Conservation (phyloP, 2,888 invertebrate species). For the Tolmerus cingulatus region DNA sequence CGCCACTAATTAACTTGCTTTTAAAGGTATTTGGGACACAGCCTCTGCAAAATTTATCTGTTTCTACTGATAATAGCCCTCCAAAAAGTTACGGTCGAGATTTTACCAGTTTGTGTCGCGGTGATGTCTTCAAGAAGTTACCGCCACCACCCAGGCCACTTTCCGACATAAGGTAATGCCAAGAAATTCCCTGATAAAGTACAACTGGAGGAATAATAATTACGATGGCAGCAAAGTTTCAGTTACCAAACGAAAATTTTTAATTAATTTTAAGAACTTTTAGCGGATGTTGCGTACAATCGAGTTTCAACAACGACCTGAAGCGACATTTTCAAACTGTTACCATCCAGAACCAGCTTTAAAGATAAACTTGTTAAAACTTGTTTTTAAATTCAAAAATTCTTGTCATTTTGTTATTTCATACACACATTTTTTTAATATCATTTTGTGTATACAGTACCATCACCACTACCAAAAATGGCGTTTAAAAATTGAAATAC, state of each 20-base stretch:
- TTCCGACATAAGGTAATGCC: neutral
- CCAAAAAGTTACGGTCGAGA: slow-evolving; percentile 4
- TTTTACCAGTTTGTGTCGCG: neutral
- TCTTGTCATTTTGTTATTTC: neutral
- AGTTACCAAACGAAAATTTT: neutral
- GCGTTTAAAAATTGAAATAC: too few relatives aligned
- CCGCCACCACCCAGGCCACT: neutral
- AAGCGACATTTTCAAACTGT: neutral
- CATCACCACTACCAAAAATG: too few relatives aligned
- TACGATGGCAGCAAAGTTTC: neutral
- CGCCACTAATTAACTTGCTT: slow-evolving; percentile 16
- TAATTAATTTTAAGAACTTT: neutral
- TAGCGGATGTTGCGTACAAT: neutral
- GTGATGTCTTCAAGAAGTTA: neutral
- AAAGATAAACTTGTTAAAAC: neutral
- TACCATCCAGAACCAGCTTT: neutral
- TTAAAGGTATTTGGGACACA: slow-evolving; percentile 11
- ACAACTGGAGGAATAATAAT: neutral
- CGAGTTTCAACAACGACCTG: neutral
- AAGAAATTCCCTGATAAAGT: neutral
- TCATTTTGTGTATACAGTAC: neutral
- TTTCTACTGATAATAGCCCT: slow-evolving; percentile 3
- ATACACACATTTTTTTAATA: neutral
- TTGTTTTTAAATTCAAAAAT: neutral
- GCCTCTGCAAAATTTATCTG: slow-evolving; percentile 1